Evolutionary conservation across 2,888 invertebrate genomes (phyloP), one percentile per base, ranked within the genome.

Genomic region (Ernsta delagoae): DNA sequence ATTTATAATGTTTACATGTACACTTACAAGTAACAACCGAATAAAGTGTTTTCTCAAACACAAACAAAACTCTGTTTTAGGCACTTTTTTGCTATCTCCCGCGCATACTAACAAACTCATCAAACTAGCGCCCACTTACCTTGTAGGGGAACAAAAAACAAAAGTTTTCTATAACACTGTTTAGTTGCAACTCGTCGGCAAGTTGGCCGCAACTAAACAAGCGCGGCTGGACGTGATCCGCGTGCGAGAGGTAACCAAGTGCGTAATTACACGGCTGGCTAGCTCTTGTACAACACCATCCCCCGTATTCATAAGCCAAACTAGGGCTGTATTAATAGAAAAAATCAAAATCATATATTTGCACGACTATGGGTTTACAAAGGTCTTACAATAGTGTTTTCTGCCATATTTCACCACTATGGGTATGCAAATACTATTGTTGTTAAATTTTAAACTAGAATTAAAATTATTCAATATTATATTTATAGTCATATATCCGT

Each of bases 131-230:
- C 45, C 9, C 48, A 50, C 11, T 12, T 50, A 50, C 48, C 48
- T 50, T 50, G 48, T 50, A 12, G 16, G 16, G n/a, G 48, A 50
- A 50, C 48, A 50, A 50, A 50, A 50, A 50, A 50, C 48, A 50
- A 50, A 50, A 50, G 6, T 50, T 50, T 16, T 50, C 48, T 50
- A 50, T 50, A 50, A 50, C 48, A 12, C 48, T 50, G 48, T 50
- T 50, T 50, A 16, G n/a, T 50, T 50, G 50, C 16, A 50, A 50
- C 45, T n/a, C n/a, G 11, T 12, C 12, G 12, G 16, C 12, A 50
- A 50, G 16, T 50, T 16, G 16, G 11, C 50, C 50, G 16, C 50
- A 50, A 50, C 50, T 50, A 16, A 50, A 50, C 50, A 50, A 50
- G 50, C 11, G 50, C 16, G 1, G 4, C 1, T 36, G 36, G 36